A percentile compares a stretch with the other conserved stretches of the same genome.
These are phyloP conservation scores for Cyprinodon tularosa DNA, from an alignment of 2,113 vertebrate genomes.

Conservation along the genomic window DNA sequence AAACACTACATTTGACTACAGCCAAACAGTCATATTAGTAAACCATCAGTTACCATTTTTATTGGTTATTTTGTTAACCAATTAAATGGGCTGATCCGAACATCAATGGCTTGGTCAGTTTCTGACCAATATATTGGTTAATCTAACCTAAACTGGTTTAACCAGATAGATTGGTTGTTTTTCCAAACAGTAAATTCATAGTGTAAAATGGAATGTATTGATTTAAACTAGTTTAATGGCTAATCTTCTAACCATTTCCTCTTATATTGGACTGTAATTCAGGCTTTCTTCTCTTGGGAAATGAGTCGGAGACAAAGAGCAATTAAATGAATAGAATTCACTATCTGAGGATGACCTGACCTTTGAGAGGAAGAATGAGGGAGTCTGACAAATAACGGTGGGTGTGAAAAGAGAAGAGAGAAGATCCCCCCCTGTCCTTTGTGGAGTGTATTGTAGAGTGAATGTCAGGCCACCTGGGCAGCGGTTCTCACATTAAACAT, in stretches of 20 bases:
- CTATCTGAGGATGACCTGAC: slow-evolving; percentile 36
- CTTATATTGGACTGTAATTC: not conserved
- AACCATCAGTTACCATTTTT: too few relatives aligned
- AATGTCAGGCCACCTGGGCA: slow-evolving; percentile 33
- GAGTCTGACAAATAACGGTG: slow-evolving; percentile 26
- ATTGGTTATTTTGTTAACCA: too few relatives aligned
- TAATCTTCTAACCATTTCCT: not conserved
- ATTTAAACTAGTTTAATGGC: not conserved
- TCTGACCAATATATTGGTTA: too few relatives aligned
- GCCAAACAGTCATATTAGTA: too few relatives aligned
- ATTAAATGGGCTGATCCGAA: too few relatives aligned
- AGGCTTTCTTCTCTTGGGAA: not conserved
- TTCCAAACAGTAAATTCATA: too few relatives aligned
- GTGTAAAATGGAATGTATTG: not conserved
- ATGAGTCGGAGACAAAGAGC: slow-evolving; percentile 15
- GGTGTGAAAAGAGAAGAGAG: slow-evolving; percentile 15
- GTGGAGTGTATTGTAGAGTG: slow-evolving; percentile 21
- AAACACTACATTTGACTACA: too few relatives aligned
- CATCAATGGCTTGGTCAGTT: too few relatives aligned
- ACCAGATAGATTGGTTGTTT: too few relatives aligned
- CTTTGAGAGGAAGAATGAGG: slow-evolving; percentile 39
- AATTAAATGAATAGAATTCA: slow-evolving; percentile 11
- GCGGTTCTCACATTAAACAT: not conserved
- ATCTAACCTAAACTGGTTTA: too few relatives aligned
- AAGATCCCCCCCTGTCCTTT: not conserved